Evolutionary conservation across 2,888 invertebrate species (phyloP).

Genomic region (Tenthredo amoena): DNA sequence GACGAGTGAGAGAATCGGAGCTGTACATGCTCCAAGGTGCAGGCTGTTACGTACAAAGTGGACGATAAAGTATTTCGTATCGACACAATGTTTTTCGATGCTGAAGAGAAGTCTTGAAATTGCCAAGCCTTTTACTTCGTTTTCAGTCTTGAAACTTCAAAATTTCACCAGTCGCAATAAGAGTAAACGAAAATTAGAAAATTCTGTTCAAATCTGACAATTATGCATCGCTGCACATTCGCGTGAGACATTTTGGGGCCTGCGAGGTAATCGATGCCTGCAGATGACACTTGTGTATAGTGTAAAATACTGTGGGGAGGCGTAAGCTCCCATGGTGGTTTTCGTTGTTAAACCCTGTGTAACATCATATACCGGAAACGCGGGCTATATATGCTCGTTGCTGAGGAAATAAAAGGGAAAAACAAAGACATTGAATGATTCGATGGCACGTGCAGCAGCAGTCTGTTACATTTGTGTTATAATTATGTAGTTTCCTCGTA

Average conservation of each 20-base stretch:
- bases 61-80: constrained; percentile 2
- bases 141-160: not conserved
- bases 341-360: constrained; percentile 6
- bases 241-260: not conserved
- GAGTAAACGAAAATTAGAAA: not conserved
- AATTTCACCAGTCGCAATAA: not conserved
- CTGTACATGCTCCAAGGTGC: not conserved
- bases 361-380: constrained; percentile 35
- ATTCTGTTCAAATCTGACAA: not conserved
- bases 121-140: not conserved
- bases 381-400: constrained; percentile 1
- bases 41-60: not conserved
- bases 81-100: not conserved
- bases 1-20: not conserved
- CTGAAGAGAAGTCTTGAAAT: not conserved
- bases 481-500: not conserved
- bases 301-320: not conserved
- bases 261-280: not conserved
- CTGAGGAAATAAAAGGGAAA: too few relatives aligned
- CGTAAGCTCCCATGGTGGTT: not conserved
- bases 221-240: not conserved
- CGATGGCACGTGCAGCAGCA: constrained; percentile 5
- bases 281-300: not conserved
- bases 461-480: not conserved
- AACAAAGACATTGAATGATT: constrained; percentile 5